Percentiles rank a stretch among this genome's conserved stretches.
These are phyloP conservation scores for Ips typographus DNA, from an alignment of 1,140 invertebrate genomes.

Conservation along the genomic window DNA sequence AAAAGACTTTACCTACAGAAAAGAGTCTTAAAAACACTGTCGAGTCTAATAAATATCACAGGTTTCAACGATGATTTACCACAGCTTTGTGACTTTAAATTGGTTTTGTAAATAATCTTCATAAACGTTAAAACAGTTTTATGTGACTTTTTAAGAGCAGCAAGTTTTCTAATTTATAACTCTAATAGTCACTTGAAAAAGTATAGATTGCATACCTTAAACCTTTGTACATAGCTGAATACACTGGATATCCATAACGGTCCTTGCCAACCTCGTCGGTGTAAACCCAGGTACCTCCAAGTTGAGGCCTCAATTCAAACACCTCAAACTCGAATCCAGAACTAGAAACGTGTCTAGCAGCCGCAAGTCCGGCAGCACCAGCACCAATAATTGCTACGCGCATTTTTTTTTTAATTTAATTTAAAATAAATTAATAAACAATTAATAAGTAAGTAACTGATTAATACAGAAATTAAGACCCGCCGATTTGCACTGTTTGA, in stretches of 20 bases:
- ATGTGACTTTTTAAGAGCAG: too few species aligned
- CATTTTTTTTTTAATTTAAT: conserved; percentile 48
- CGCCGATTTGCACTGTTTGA: conserved; percentile 6
- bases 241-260: conserved; percentile 75
- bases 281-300: conserved; percentile 92
- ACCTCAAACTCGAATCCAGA: conserved; percentile 56
- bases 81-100: too few species aligned
- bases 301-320: conserved; percentile 70
- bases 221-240: conserved; percentile 86
- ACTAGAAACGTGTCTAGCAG: conserved; percentile 54
- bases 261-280: conserved; percentile 68
- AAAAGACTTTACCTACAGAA: too few species aligned
- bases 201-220: conserved; percentile 61
- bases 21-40: too few species aligned
- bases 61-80: too few species aligned
- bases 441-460: neutral
- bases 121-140: too few species aligned
- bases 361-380: conserved; percentile 65
- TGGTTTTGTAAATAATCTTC: too few species aligned
- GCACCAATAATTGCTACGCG: conserved; percentile 66
- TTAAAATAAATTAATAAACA: conserved; percentile 4
- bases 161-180: too few species aligned
- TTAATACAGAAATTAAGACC: neutral
- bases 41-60: too few species aligned
- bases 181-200: too few species aligned